These are phyloP conservation scores for Scaptodrosophila lebanonensis DNA, from an alignment of 1,140 invertebrate genomes.

Conservation along the genomic window DNA sequence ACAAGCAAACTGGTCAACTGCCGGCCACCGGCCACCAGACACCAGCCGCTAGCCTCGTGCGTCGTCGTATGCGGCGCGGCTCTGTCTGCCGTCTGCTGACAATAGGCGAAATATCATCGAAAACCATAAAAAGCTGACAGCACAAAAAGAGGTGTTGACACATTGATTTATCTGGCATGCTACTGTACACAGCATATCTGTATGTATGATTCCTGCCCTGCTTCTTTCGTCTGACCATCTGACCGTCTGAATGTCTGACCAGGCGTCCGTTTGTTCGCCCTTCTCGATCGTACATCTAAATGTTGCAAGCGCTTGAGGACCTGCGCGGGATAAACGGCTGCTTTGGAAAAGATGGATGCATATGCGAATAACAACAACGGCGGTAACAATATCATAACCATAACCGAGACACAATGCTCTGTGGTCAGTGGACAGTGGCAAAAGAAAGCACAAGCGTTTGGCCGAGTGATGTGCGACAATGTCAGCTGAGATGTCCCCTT, in stretches of 20 bases:
- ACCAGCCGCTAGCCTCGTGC: conserved; percentile 30
- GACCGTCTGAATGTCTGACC: no score
- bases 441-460: neutral
- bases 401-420: conserved; percentile 27
- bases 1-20: conserved; percentile 32
- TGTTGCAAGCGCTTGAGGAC: neutral
- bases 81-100: conserved; percentile 49
- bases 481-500: conserved; percentile 1
- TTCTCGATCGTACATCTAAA: no score
- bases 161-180: conserved; percentile 77
- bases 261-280: no score
- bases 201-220: neutral
- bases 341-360: conserved; percentile 62
- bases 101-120: conserved; percentile 77
- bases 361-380: conserved; percentile 40
- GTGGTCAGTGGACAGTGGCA: no score
- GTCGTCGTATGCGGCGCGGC: no score
- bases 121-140: conserved; percentile 77
- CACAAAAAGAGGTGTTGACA: conserved; percentile 78
- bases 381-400: conserved; percentile 70
- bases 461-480: conserved; percentile 25
- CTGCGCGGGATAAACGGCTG: conserved; percentile 8
- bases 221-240: no score
- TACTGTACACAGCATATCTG: conserved; percentile 68
- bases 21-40: conserved; percentile 1